phyloP scores from a whole-genome alignment of 2,797 vertebrate species.

The Hemitrygon akajei region DNA sequence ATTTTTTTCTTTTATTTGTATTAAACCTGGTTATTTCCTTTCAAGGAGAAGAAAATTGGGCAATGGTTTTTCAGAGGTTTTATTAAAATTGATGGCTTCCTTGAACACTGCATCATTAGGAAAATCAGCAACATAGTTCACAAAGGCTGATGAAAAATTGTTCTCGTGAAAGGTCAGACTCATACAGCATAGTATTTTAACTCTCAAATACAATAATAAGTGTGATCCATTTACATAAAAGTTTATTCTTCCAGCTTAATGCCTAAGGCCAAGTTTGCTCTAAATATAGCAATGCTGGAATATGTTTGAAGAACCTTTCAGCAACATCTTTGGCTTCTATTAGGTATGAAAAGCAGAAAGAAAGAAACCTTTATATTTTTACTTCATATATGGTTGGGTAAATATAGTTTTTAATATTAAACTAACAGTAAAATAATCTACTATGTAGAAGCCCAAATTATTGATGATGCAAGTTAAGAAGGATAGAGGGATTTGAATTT shows the following conservation, averaged over 20 bases:
- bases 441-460: too few species aligned
- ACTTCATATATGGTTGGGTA: neutral
- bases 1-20: neutral
- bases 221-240: neutral
- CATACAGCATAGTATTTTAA: neutral
- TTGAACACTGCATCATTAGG: neutral
- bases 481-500: neutral
- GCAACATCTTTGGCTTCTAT: neutral
- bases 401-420: neutral
- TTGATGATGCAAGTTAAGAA: neutral
- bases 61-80: neutral
- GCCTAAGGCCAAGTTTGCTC: neutral
- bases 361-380: neutral
- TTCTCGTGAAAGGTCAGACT: neutral
- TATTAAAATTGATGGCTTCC: neutral
- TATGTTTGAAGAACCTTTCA: neutral
- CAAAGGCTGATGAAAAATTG: neutral
- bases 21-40: neutral
- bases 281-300: neutral
- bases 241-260: neutral
- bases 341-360: neutral
- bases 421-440: neutral
- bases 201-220: neutral
- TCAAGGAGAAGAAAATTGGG: neutral
- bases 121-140: neutral